Base-by-base conservation (phyloP, 2,888 invertebrate genomes). In the Mythimna loreyi region DNA sequence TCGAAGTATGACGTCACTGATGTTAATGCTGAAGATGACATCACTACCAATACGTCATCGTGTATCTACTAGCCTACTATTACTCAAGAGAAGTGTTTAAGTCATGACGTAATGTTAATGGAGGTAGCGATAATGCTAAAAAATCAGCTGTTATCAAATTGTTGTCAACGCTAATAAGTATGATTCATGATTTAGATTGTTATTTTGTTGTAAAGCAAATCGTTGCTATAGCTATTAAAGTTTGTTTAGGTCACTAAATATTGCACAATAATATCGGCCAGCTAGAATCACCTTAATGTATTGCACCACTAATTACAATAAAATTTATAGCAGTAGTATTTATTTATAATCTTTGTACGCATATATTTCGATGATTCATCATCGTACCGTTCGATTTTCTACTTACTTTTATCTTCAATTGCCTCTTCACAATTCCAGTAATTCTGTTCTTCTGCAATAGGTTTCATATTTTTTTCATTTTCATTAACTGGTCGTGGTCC, bases 331-430 rank as follows among this genome's bases (percentile, higher is more conserved):
- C 16, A 6, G 16, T 8, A n/a, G 8, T 45, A n/a, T 45, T n/a
- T 45, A 45, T 45, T 45, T 45, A 45, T n/a, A 45, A 45, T 45
- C 43, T 45, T n/a, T 45, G 2, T 7, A 45, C 43, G 43, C 43
- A n/a, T n/a, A 45, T 45, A 7, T 45, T 45, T 45, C 43, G 43
- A 45, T 45, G 19, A 45, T 45, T 45, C 7, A 45, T 45, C 43
- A 45, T 45, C 2, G 43, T 8, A n/a, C 7, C 19, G 8, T 45
- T 45, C 0, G n/a, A n/a, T 45, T 13, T 5, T 25, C 1, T 45
- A 28, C n/a, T 71, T 53, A 72, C 71, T 72, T 70, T 53, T 63
- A 9, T 50, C 58, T 49, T 56, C 11, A 9, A n/a, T 16, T 3
- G 53, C 16, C 21, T 45, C 19, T 19, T 36, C 4, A 33, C 23